These are phyloP conservation scores for Cotesia typhae DNA, from an alignment of 1,140 invertebrate genomes.

Conservation along the genomic window DNA sequence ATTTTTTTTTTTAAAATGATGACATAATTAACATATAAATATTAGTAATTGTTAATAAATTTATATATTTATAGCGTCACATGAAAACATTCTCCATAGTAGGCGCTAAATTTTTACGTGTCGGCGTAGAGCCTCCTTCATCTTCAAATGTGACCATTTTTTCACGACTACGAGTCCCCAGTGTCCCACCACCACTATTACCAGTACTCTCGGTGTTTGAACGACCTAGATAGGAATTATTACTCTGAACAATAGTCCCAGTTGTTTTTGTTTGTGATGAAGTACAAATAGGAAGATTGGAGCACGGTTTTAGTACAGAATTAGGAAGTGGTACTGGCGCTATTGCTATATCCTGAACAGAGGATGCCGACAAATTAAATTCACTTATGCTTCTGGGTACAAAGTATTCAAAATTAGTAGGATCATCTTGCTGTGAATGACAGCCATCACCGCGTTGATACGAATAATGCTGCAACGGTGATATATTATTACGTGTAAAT, in stretches of 20 bases:
- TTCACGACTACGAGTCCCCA: slow-evolving; percentile 68
- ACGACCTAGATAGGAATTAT: slow-evolving; percentile 29
- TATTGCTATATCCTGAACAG: slow-evolving; percentile 61
- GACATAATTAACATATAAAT: background rate
- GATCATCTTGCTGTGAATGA: slow-evolving; percentile 49
- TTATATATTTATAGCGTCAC: slow-evolving; percentile 62
- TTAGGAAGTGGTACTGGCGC: slow-evolving; percentile 64
- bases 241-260: slow-evolving; percentile 2
- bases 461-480: slow-evolving; percentile 43
- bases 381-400: slow-evolving; percentile 83
- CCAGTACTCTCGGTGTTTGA: slow-evolving; percentile 43
- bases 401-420: slow-evolving; percentile 80
- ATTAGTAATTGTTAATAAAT: slow-evolving; percentile 1
- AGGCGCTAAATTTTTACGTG: slow-evolving; percentile 54
- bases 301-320: slow-evolving; percentile 47
- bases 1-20: background rate
- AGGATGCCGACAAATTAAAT: slow-evolving; percentile 75
- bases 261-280: slow-evolving; percentile 47
- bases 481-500: slow-evolving; percentile 31
- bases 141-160: slow-evolving; percentile 87
- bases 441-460: slow-evolving; percentile 61
- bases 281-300: slow-evolving; percentile 37
- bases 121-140: slow-evolving; percentile 66
- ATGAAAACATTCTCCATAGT: slow-evolving; percentile 71
- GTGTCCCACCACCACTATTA: slow-evolving; percentile 52